Base-by-base conservation (phyloP, 1,140 invertebrate genomes). In the Holcopasites calliopsidis region DNA sequence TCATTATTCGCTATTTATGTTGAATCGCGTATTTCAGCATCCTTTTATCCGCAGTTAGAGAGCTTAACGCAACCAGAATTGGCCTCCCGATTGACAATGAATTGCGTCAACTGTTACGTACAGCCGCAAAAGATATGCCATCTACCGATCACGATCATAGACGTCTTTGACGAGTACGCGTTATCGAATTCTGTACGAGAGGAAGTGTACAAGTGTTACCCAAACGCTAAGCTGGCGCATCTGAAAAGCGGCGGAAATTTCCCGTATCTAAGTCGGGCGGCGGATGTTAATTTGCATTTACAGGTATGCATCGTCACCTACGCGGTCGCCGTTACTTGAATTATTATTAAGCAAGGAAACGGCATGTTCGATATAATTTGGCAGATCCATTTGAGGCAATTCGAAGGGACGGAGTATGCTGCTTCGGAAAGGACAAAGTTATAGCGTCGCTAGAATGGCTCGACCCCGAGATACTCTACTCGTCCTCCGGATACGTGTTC, bases 151-250 rank as follows among this genome's bases (percentile, higher is more conserved):
- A 98, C 97, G 4, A 94, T 98, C 52, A 94, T 98, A 86, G 97
- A 98, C 91, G 97, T 98, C 1, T 98, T 97, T 93, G 97, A 98
- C 92, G 95, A 97, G 77, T 96, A 95, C 89, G 97, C 97, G 5
- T 89, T 98, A 38, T 96, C 96, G 68, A 93, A 93, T 75, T 89
- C 93, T 52, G 96, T 95, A 0, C 90, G 95, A 76, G 96, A 97
- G 87, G 96, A 97, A 83, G 92, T 97, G 78, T 97, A 97, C 86
- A 97, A 97, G 90, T 95, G 95, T 86, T 98, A 98, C 91, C 97
- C 97, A 1, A 93, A 95, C 86, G 97, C 97, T 1, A 97, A 97
- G 92, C 85, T 97, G 76, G 97, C 97, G 4, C 96, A 97, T 91
- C 91, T 98, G 18, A 98, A 98, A 88, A 95, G 93, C 84, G 97